A percentile compares a stretch with the other conserved stretches of the same genome.
Evolutionary conservation across 2,888 invertebrate species (phyloP).

Genomic region (Crioceris asparagi): DNA sequence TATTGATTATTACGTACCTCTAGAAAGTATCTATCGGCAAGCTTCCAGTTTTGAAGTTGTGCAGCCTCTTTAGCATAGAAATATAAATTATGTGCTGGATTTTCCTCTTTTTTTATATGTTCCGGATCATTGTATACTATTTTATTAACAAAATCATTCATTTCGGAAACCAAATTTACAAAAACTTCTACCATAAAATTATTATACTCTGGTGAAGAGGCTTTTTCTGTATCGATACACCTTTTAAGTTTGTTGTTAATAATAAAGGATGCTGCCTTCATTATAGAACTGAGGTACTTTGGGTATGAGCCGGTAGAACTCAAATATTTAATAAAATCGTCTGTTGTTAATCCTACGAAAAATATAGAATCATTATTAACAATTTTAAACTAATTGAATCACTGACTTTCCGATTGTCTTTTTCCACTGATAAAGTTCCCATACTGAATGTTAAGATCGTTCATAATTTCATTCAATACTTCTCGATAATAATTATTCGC

Average conservation of each 20-base stretch:
- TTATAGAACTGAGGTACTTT: slow-evolving; percentile 26
- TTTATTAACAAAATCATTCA: slow-evolving; percentile 28
- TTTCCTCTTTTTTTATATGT: slow-evolving; percentile 11
- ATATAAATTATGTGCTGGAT: slow-evolving; percentile 16
- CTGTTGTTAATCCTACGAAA: too few species aligned
- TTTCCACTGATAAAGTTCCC: slow-evolving; percentile 21
- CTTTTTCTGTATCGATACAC: slow-evolving; percentile 13
- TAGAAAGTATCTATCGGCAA: slow-evolving; percentile 32
- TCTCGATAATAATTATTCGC: slow-evolving; percentile 28
- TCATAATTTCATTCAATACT: slow-evolving; percentile 25
- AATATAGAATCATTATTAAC: slow-evolving; percentile 12
- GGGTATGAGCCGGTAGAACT: slow-evolving; percentile 24
- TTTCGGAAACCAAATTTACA: slow-evolving; percentile 26
- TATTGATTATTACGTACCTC: slow-evolving; percentile 21
- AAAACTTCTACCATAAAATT: slow-evolving; percentile 29
- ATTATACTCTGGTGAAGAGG: slow-evolving; percentile 19
- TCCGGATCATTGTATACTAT: slow-evolving; percentile 18
- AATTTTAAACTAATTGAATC: too few species aligned
- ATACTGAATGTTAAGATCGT: slow-evolving; percentile 29
- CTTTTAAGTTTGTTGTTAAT: slow-evolving; percentile 23
- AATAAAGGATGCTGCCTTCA: slow-evolving; percentile 23
- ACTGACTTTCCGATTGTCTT: too few species aligned
- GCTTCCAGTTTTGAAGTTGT: slow-evolving; percentile 25
- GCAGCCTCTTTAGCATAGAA: slow-evolving; percentile 33
- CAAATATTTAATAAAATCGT: slow-evolving; percentile 22